Evolutionary conservation across 2,797 vertebrate genomes (phyloP), one percentile per base, ranked within the genome.

Genomic region (Eleutherodactylus coqui): DNA sequence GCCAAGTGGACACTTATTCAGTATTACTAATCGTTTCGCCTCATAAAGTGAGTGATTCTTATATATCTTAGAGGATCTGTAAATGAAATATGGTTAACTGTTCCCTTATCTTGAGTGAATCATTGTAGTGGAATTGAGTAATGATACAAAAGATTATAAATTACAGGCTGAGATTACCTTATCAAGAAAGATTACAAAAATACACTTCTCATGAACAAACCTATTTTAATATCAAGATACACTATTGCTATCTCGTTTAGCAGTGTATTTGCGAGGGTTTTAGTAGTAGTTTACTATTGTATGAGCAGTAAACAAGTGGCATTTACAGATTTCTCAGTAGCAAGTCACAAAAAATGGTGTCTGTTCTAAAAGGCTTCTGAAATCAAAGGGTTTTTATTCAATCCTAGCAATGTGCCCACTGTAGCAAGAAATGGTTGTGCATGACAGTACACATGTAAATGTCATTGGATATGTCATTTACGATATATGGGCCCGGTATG

Each of bases 391-490:
- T 89, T 91, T 90, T 89, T 88, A 86, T 93, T 94, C 93, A 91
- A 92, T 94, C 93, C 93, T 91, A 93, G 93, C 92, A 91, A 94
- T 95, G 92, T 92, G 93, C 94, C 95, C 95, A 94, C 93, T 95
- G 95, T 96, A 96, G 96, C 96, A 96, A 93, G 95, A 95, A 95
- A 93, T 95, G 91, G 94, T 94, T 94, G 94, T 94, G 93, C 93
- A 92, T 95, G 94, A 93, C 92, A 94, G 93, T 95, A 95, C 94
- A 94, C 94, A 94, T 95, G 94, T 96, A 95, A 96, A 95, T 95
- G 95, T 95, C 95, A 96, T 92, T 93, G 95, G 92, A 89, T 95
- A 91, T 95, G 94, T 95, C 94, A 93, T 94, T 94, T 93, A 90
- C 90, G 89, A 92, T 90, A 88, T 91, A 88, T 91, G 88, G 85